These are phyloP conservation scores for Lophochroa leadbeateri DNA, from an alignment of 2,113 vertebrate genomes.

Conservation along the genomic window DNA sequence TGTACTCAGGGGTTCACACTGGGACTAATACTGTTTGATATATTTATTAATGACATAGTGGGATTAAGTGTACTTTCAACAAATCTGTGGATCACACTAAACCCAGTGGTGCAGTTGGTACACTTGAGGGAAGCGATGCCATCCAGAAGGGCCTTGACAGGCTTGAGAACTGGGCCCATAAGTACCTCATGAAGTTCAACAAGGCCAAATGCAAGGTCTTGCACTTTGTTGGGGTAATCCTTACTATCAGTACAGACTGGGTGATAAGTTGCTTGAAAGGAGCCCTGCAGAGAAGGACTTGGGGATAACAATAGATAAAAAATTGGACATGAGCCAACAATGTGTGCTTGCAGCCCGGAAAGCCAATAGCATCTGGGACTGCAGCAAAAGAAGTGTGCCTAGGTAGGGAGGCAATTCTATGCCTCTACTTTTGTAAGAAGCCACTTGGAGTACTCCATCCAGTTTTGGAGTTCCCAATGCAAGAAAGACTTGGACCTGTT, in stretches of 20 bases:
- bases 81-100: neutral
- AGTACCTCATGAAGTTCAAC: neutral
- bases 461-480: neutral
- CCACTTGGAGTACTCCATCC: neutral
- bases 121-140: neutral
- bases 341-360: neutral
- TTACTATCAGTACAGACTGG: too few species aligned
- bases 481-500: neutral
- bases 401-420: neutral
- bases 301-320: neutral
- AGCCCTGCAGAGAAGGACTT: neutral
- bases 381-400: neutral
- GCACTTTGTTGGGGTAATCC: neutral
- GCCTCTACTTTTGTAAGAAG: neutral
- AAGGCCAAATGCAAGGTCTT: neutral
- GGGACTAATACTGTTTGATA: neutral
- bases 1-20: neutral
- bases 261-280: neutral
- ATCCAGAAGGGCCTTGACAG: neutral
- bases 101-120: neutral
- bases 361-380: fast-evolving
- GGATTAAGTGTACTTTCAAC: neutral
- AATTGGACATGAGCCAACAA: neutral
- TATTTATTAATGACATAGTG: neutral
- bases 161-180: neutral